These are phyloP conservation scores for Batillaria attramentaria DNA, from an alignment of 1,140 invertebrate species.

Conservation along the genomic window DNA sequence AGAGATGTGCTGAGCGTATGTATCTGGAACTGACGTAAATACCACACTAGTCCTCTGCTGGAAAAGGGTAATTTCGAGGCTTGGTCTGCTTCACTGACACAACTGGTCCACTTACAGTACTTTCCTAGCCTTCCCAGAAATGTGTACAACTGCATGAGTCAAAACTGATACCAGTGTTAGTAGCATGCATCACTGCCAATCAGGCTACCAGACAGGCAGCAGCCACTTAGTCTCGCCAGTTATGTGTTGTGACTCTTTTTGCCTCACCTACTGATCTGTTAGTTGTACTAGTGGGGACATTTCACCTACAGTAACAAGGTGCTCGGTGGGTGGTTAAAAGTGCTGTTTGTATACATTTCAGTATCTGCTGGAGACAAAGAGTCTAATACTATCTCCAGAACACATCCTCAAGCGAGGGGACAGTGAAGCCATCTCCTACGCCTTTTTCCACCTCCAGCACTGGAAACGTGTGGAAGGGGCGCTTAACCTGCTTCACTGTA, in stretches of 20 bases:
- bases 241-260: too few species aligned
- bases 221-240: too few species aligned
- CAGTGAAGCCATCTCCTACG: constrained; percentile 96
- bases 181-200: too few species aligned
- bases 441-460: constrained; percentile 96
- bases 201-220: too few species aligned
- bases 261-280: too few species aligned
- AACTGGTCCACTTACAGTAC: too few species aligned
- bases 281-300: too few species aligned
- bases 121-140: too few species aligned
- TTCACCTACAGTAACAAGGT: too few species aligned
- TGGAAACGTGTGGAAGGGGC: constrained; percentile 99
- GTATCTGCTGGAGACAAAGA: constrained; percentile 97
- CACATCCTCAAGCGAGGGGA: constrained; percentile 98
- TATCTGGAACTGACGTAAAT: neutral
- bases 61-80: neutral
- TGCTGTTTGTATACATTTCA: constrained; percentile 52
- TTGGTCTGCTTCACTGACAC: too few species aligned
- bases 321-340: neutral
- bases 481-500: constrained; percentile 92
- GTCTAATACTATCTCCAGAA: constrained; percentile 95
- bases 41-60: neutral
- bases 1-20: neutral
- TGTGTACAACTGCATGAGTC: too few species aligned
- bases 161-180: too few species aligned